Base-by-base conservation (phyloP, 2,113 vertebrate genomes). In the Ceyx cyanopectus region DNA sequence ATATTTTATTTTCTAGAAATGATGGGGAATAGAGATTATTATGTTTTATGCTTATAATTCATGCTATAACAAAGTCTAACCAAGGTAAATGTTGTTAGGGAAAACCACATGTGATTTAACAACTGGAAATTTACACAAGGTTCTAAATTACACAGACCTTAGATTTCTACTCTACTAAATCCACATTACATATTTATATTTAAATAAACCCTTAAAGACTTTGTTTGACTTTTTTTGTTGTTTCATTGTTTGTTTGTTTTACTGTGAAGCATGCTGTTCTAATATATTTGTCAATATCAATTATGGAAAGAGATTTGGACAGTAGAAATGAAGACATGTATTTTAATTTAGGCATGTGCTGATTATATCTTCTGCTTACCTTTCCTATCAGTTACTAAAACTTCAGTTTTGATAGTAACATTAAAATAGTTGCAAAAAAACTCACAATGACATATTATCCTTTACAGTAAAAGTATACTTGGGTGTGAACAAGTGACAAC, bases 131-230 rank as follows among this genome's bases (percentile, higher is more conserved):
- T 88, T 93, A 92, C 68, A 93, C 88, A 90, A 82, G 50, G 30
- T 66, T 85, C 83, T 85, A 95, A 92, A 82, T 92, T 77, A 95
- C 82, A 95, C 80, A 94, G 75, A 88, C 68, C 92, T 93, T 95
- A 89, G 37, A 75, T 88, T 90, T 76, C 72, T 73, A 30, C 45
- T 82, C 29, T 45, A 13, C 79, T 93, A 76, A 91, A 93, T 79
- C 70, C 58, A 93, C 60, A 66, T 66, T 34, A 34, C 58, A 37
- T 68, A 79, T 81, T 89, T 91, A 50, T 91, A 51, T 87, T 89
- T 87, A 91, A 87, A 87, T 87, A 95, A 91, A 23, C 22, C 50
- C 17, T 81, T 62, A 79, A 94, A 81, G 46, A 46, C 46, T 90
- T 88, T 91, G 41, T 79, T 89, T 76, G 34, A 34, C n/a, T 76